Conservation (phyloP, 2,113 vertebrate species). For the Chaenocephalus aceratus region DNA sequence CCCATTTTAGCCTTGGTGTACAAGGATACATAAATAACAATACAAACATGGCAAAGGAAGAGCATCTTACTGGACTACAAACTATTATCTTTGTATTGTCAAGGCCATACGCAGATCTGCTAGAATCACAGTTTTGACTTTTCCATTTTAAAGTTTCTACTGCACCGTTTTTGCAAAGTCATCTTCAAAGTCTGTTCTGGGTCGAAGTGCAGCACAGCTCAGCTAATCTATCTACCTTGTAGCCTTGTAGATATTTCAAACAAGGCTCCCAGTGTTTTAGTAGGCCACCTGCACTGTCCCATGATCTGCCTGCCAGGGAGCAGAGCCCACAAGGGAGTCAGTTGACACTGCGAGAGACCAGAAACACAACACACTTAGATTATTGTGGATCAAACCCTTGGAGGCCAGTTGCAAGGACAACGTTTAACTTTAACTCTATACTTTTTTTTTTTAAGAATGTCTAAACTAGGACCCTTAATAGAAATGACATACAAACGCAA, state of each 20-base stretch:
- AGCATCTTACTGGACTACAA: not conserved
- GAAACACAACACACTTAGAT: conserved; percentile 67
- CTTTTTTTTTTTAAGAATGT: conserved; percentile 9
- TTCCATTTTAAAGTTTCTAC: conserved; percentile 16
- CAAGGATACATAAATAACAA: not conserved
- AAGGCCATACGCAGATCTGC: not conserved
- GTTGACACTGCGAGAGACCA: conserved; percentile 70
- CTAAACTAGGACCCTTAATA: not conserved
- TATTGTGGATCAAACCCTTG: conserved; percentile 58
- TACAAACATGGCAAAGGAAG: not conserved
- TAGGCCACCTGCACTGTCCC: conserved; percentile 74
- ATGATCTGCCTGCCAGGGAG: conserved; percentile 68
- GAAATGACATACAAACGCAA: not conserved
- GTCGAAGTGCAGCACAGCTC: conserved; percentile 8
- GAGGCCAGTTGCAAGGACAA: conserved; percentile 46
- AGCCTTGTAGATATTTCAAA: conserved; percentile 50
- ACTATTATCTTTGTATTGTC: not conserved
- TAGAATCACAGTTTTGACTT: not conserved
- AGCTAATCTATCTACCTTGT: conserved; percentile 60
- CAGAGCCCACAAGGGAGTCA: conserved; percentile 74
- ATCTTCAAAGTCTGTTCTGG: conserved; percentile 22
- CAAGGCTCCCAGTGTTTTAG: conserved; percentile 69
- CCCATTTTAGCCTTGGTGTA: not conserved
- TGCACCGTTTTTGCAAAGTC: conserved; percentile 20
- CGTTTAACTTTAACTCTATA: conserved; percentile 14